Conservation (phyloP, 2,888 invertebrate species). For the Pocota personata region DNA sequence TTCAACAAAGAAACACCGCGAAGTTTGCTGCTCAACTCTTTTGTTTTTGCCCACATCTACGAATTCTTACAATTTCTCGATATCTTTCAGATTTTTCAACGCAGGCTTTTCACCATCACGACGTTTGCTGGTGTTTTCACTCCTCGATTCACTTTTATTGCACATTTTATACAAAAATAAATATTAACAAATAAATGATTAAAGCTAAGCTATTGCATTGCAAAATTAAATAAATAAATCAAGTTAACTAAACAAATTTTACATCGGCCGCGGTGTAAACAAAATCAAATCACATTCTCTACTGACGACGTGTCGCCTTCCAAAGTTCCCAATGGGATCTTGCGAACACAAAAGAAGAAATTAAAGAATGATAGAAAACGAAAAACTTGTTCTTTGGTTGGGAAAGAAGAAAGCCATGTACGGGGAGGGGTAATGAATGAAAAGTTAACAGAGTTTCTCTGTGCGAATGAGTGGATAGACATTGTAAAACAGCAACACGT, state of each 20-base stretch:
- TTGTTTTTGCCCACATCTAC: conserved; percentile 41
- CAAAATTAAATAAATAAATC: neutral
- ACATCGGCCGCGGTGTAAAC: neutral
- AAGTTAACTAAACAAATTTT: neutral
- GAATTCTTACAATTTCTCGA: conserved; percentile 73
- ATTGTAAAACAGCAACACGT: neutral
- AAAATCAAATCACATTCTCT: conserved; percentile 30
- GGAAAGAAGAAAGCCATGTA: conserved; percentile 1
- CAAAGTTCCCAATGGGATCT: conserved; percentile 21
- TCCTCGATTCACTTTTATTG: conserved; percentile 41
- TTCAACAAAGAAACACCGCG: conserved; percentile 5
- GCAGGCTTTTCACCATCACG: neutral
- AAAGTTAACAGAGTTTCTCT: neutral
- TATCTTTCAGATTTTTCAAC: conserved; percentile 10
- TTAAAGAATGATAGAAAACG: conserved; percentile 21
- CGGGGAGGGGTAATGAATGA: neutral
- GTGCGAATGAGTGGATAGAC: neutral
- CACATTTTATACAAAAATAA: conserved; percentile 41
- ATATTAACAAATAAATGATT: neutral
- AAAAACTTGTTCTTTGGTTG: conserved; percentile 50
- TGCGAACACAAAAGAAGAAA: conserved; percentile 12
- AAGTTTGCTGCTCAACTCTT: conserved; percentile 76
- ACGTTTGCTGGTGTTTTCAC: conserved; percentile 23
- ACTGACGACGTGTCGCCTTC: conserved; percentile 55
- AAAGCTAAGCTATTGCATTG: conserved; percentile 23